Evolutionary conservation across 2,888 invertebrate genomes (phyloP).

Genomic region (Crocallis elinguaria): DNA sequence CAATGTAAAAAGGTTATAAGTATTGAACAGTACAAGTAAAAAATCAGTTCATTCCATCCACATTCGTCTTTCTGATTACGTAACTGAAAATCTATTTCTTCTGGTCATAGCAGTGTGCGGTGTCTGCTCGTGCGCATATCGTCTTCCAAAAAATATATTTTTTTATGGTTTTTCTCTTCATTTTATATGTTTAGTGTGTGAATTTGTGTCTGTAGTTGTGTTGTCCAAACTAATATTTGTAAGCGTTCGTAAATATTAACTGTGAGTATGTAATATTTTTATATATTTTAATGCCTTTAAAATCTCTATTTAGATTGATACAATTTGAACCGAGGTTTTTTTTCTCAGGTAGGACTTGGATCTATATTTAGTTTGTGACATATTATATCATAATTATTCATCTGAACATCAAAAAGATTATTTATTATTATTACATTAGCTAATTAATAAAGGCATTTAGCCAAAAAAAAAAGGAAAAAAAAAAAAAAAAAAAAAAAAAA

Average conservation of each 20-base stretch:
- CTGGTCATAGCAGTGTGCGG: conserved; percentile 1
- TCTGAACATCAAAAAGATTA: too few relatives aligned
- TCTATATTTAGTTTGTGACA: too few relatives aligned
- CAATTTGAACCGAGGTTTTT: too few relatives aligned
- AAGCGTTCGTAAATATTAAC: background rate
- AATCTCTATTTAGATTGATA: too few relatives aligned
- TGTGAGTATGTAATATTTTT: too few relatives aligned
- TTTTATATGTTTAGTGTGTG: conserved; percentile 10
- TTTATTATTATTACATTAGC: too few relatives aligned
- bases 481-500: too few relatives aligned
- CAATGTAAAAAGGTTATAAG: background rate
- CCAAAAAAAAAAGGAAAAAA: too few relatives aligned
- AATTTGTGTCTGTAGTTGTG: conserved; percentile 12
- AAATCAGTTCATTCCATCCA: conserved; percentile 49
- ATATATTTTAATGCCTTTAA: too few relatives aligned
- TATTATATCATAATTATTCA: too few relatives aligned
- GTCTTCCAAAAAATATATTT: conserved; percentile 15
- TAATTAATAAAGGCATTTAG: too few relatives aligned
- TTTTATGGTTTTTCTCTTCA: background rate
- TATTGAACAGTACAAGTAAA: conserved; percentile 1
- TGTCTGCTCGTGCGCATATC: conserved; percentile 25
- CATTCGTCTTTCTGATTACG: conserved; percentile 34
- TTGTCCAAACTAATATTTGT: background rate
- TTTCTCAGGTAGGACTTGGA: too few relatives aligned
- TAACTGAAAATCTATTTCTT: conserved; percentile 40